Percentiles rank a stretch among this genome's conserved stretches.
These are phyloP conservation scores for Scatophagus argus DNA, from an alignment of 2,113 vertebrate species.

Conservation along the genomic window DNA sequence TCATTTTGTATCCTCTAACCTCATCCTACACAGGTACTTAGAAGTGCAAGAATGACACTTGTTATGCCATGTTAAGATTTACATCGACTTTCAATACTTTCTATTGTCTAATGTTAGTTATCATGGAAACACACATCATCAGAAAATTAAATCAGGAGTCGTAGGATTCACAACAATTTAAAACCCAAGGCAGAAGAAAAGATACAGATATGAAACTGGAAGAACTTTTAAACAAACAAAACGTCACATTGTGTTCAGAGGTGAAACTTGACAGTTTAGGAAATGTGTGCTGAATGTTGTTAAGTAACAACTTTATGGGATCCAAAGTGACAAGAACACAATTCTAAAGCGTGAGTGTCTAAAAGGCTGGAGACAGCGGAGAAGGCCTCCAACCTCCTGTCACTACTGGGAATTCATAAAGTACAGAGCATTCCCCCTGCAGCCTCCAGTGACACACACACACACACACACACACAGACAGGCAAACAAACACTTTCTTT, in stretches of 20 bases:
- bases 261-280: constrained; percentile 30
- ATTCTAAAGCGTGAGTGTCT: constrained; percentile 30
- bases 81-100: neutral
- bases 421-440: constrained; percentile 12
- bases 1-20: neutral
- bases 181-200: neutral
- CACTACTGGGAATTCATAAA: constrained; percentile 46
- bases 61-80: neutral
- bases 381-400: constrained; percentile 44
- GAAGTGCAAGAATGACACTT: neutral
- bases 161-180: neutral
- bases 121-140: neutral
- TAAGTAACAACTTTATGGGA: constrained; percentile 35
- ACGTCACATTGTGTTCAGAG: constrained; percentile 31
- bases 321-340: constrained; percentile 54
- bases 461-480: neutral
- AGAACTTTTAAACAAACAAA: constrained; percentile 42
- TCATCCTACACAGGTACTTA: neutral
- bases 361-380: constrained; percentile 39
- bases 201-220: neutral
- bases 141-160: neutral
- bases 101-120: neutral
- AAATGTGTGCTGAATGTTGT: constrained; percentile 45
- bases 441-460: constrained; percentile 26
- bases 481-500: neutral